Evolutionary conservation across 2,888 invertebrate species (phyloP).

Genomic region (Andrena marginata): DNA sequence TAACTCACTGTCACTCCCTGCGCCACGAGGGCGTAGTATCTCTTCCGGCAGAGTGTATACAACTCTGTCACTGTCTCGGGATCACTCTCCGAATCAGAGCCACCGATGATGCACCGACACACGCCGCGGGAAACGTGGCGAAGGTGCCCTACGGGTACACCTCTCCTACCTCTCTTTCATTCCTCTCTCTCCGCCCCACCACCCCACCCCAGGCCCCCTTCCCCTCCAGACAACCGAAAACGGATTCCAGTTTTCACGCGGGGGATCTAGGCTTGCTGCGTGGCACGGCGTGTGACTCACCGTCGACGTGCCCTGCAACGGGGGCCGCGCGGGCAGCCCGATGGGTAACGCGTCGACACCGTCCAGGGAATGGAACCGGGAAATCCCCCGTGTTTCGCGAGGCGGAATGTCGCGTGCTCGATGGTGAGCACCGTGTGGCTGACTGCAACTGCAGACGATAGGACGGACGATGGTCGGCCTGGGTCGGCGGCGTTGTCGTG

Average conservation of each 20-base stretch:
- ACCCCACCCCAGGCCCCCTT: neutral
- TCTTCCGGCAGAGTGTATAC: conserved; percentile 5
- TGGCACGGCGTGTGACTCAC: conserved; percentile 53
- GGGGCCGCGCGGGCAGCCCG: conserved; percentile 15
- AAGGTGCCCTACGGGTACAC: neutral
- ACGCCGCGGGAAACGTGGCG: neutral
- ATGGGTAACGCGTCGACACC: conserved; percentile 39
- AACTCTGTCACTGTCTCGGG: conserved; percentile 33
- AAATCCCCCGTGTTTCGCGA: conserved; percentile 36
- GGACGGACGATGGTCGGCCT: conserved; percentile 67
- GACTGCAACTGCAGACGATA: conserved; percentile 73
- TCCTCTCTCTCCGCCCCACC: neutral
- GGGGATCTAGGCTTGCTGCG: conserved; percentile 30
- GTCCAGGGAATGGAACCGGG: conserved; percentile 9
- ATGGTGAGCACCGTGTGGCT: conserved; percentile 60
- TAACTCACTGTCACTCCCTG: conserved; percentile 62
- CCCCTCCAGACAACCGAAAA: neutral
- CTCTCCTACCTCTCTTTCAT: neutral
- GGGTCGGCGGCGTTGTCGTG: conserved; percentile 60
- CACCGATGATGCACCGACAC: conserved; percentile 8
- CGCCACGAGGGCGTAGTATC: conserved; percentile 7
- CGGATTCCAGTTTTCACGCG: conserved; percentile 7
- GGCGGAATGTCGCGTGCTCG: conserved; percentile 62
- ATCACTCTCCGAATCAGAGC: conserved; percentile 21
- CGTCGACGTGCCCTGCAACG: conserved; percentile 27